These are phyloP conservation scores for Amiota communis DNA, from an alignment of 2,888 invertebrate genomes.

Conservation along the genomic window DNA sequence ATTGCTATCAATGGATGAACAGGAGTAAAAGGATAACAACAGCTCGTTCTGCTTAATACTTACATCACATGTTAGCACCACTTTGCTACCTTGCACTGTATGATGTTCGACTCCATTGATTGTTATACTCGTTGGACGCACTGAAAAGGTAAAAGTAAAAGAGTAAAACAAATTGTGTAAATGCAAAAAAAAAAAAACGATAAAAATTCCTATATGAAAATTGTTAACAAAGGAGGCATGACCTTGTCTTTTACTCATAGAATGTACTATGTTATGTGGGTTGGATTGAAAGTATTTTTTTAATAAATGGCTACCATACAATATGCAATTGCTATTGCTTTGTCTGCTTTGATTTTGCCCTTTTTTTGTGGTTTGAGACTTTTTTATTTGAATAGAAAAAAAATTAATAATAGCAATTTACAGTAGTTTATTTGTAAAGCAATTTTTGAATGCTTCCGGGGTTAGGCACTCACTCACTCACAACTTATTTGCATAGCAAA, in stretches of 20 bases:
- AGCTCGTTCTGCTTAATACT: slow-evolving; percentile 51
- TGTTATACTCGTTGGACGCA: slow-evolving; percentile 85
- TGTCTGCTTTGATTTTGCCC: slow-evolving; percentile 9
- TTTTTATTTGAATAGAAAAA: slow-evolving; percentile 47
- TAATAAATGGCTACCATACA: too few relatives aligned
- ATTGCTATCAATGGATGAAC: not conserved
- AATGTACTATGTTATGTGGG: too few relatives aligned
- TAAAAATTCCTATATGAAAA: slow-evolving; percentile 46
- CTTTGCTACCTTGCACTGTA: slow-evolving; percentile 85
- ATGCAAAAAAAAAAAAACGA: slow-evolving; percentile 43
- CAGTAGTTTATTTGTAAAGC: slow-evolving; percentile 38
- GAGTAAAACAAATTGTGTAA: not conserved
- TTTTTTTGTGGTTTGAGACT: slow-evolving; percentile 29
- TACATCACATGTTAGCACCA: slow-evolving; percentile 82
- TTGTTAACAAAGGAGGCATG: slow-evolving; percentile 48
- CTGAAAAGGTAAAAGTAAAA: slow-evolving; percentile 75
- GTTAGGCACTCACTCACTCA: not conserved
- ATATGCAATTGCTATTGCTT: not conserved
- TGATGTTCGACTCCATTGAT: slow-evolving; percentile 85
- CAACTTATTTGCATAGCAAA: slow-evolving; percentile 27
- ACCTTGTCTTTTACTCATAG: not conserved
- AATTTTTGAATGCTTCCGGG: slow-evolving; percentile 2
- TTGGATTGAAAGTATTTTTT: too few relatives aligned
- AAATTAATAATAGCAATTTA: slow-evolving; percentile 59
- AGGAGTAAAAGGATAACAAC: not conserved